A percentile compares a stretch with the other conserved stretches of the same genome.
These are phyloP conservation scores for Percopsis transmontana DNA, from an alignment of 2,113 vertebrate genomes.

Conservation along the genomic window DNA sequence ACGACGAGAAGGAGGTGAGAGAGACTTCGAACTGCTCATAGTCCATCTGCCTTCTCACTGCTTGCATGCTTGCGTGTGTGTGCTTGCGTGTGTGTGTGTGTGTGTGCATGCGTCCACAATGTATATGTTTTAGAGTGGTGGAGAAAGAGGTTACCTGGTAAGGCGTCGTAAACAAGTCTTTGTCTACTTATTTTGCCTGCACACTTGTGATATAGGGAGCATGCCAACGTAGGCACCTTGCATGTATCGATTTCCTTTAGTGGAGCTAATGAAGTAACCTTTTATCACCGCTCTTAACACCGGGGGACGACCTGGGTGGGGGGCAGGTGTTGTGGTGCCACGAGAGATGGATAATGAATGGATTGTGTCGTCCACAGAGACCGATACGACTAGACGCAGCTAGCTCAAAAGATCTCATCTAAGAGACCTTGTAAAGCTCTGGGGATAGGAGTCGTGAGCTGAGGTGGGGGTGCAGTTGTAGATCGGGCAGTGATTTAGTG, in stretches of 20 bases:
- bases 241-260: slow-evolving; percentile 74
- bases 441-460: slow-evolving; percentile 40
- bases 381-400: slow-evolving; percentile 36
- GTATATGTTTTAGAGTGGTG: not conserved
- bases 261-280: slow-evolving; percentile 72
- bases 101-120: not conserved
- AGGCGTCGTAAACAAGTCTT: slow-evolving; percentile 12
- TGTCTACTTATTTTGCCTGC: slow-evolving; percentile 20
- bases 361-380: slow-evolving; percentile 35
- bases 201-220: slow-evolving; percentile 36
- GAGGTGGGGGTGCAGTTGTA: slow-evolving; percentile 38
- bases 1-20: slow-evolving; percentile 94
- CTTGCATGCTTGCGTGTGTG: not conserved
- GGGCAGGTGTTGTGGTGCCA: slow-evolving; percentile 4
- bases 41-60: slow-evolving; percentile 37
- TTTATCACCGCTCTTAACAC: slow-evolving; percentile 71
- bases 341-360: slow-evolving; percentile 38
- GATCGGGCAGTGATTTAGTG: slow-evolving; percentile 25
- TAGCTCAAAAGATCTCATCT: slow-evolving; percentile 45
- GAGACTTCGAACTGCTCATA: slow-evolving; percentile 34
- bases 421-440: slow-evolving; percentile 26
- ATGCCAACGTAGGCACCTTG: slow-evolving; percentile 42
- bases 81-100: not conserved
- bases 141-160: slow-evolving; percentile 22
- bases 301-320: slow-evolving; percentile 33